Evolutionary conservation across 2,888 invertebrate species (phyloP), one percentile per base, ranked within the genome.

Genomic region (Heteromurus nitidus): DNA sequence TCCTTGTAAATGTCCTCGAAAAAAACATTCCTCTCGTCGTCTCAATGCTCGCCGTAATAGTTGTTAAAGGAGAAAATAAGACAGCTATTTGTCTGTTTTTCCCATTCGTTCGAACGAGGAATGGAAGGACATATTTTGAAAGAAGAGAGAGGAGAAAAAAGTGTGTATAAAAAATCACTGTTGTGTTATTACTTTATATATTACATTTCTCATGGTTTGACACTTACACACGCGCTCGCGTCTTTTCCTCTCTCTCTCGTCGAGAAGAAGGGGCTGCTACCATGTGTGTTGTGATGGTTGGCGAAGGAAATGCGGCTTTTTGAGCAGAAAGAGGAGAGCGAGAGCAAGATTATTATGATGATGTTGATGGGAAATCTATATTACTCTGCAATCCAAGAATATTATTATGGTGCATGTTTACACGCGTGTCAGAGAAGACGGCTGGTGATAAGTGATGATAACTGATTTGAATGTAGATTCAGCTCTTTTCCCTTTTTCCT

Each of bases 1-100:
- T 80, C 31, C 65, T 72, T 65, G 65, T 67, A 80, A 80, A 58
- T 42, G 70, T 70, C 26, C 53, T 58, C 18, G 58, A 70, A 47
- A 36, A 13, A 47, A 47, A 47, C n/a, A 69, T 69, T 53, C 70
- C 64, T 64, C n/a, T n/a, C n/a, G n/a, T n/a, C n/a, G n/a, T 50
- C 18, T 65, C 64, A 74, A 74, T 74, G 53, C 65, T 7, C 53
- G 7, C 16, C 28, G 30, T 60, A 60, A 60, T 60, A 60, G 60
- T 26, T 58, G 20, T 60, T 9, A 36, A 36, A 36, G 13, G 36
- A 13, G 36, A 9, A 36, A 36, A 36, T 36, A 36, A 36, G 13
- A 36, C 36, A 16, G n/a, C 47, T 47, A 47, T 47, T 47, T 47
- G 47, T 47, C 47, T 47, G n/a, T n/a, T n/a, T n/a, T n/a, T n/a